Evolutionary conservation across 2,113 vertebrate genomes (phyloP).

Genomic region (Labeo catla): DNA sequence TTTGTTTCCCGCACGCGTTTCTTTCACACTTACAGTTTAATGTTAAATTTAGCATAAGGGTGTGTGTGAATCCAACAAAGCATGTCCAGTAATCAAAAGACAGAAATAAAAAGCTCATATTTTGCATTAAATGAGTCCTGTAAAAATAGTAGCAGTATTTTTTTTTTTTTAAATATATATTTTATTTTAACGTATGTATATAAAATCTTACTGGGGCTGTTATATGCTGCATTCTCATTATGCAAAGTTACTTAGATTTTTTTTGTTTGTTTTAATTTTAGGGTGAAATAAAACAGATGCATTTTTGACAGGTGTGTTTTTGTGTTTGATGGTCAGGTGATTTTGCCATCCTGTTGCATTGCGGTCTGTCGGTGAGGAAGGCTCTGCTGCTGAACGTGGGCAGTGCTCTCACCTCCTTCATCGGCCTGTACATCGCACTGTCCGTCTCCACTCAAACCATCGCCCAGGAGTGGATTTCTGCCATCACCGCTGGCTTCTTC

Average conservation of each 20-base stretch:
- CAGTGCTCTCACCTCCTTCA: conserved; percentile 83
- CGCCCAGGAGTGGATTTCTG: conserved; percentile 83
- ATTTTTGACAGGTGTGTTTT: not conserved
- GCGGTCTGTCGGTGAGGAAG: conserved; percentile 77
- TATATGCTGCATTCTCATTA: not conserved
- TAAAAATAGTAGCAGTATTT: too few relatives aligned
- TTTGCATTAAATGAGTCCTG: too few relatives aligned
- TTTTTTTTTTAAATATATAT: too few relatives aligned
- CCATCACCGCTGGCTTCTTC: conserved; percentile 85
- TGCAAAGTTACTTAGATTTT: not conserved
- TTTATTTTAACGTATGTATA: too few relatives aligned
- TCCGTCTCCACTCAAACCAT: conserved; percentile 73
- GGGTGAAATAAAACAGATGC: too few relatives aligned
- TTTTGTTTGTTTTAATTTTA: not conserved
- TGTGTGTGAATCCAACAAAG: too few relatives aligned
- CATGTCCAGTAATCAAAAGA: too few relatives aligned
- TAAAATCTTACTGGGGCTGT: too few relatives aligned
- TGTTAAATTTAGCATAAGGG: too few relatives aligned
- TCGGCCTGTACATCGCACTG: conserved; percentile 84
- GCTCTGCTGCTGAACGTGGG: conserved; percentile 81
- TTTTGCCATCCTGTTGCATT: conserved; percentile 86
- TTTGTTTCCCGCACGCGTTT: too few relatives aligned
- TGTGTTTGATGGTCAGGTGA: conserved; percentile 74
- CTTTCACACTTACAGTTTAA: too few relatives aligned
- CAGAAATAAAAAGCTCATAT: too few relatives aligned